phyloP scores from a whole-genome alignment of 2,888 invertebrate species.

The Balanococcus diminutus region DNA sequence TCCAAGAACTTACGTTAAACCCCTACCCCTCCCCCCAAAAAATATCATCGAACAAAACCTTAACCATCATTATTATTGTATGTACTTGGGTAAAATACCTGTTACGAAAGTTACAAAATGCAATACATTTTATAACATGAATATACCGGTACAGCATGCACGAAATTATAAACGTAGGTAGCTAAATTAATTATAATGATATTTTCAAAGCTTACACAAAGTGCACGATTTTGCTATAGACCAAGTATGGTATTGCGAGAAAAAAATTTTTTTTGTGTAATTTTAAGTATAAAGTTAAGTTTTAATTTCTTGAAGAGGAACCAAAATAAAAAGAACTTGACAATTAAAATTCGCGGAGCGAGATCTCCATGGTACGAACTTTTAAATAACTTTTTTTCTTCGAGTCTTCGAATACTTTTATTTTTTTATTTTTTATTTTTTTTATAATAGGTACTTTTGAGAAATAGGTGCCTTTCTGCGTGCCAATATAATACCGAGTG shows the following conservation, averaged over 20 bases:
- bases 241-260: slow-evolving; percentile 41
- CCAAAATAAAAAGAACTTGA: neutral
- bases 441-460: neutral
- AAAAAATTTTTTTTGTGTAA: slow-evolving; percentile 6
- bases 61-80: neutral
- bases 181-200: slow-evolving; percentile 49
- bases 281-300: slow-evolving; percentile 12
- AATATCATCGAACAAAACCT: neutral
- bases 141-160: slow-evolving; percentile 9
- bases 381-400: slow-evolving; percentile 42
- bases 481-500: neutral
- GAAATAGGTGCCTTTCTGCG: slow-evolving; percentile 32
- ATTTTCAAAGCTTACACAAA: slow-evolving; percentile 41
- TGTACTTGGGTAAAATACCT: slow-evolving; percentile 12
- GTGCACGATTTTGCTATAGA: slow-evolving; percentile 6
- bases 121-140: slow-evolving; percentile 30
- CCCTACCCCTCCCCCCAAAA: too few species aligned
- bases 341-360: slow-evolving; percentile 34
- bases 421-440: slow-evolving; percentile 44
- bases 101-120: slow-evolving; percentile 30
- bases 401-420: slow-evolving; percentile 28
- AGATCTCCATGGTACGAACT: slow-evolving; percentile 45
- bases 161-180: slow-evolving; percentile 24
- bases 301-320: slow-evolving; percentile 47
- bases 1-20: too few species aligned